Evolutionary conservation across 2,888 invertebrate species (phyloP), one percentile per base, ranked within the genome.

Genomic region (Pardosa pseudoannulata): DNA sequence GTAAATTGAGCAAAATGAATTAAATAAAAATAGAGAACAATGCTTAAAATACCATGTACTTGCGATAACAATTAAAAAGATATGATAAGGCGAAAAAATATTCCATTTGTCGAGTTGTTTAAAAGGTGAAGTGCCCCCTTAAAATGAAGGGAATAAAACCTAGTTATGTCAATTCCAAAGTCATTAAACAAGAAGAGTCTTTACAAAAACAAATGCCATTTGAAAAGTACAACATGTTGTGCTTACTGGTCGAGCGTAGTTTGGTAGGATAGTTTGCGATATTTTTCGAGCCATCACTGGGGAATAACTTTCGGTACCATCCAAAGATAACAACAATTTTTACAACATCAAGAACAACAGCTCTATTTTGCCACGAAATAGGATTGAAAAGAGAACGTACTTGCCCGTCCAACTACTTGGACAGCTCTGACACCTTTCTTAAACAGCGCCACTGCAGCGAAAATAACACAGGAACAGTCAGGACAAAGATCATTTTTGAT

Each of bases 341-440:
- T 76, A 76, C 56, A 36, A 76, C 65, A 79, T 71, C 79, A 73
- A 80, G 70, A 82, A 46, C 82, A 82, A 82, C 71, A 71, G 39
- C 71, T 70, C 64, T 56, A 56, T 70, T n/a, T 11, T 75, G 75
- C 75, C 70, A 64, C 41, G 70, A 79, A 56, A 79, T 50, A 76
- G n/a, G 23, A 72, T 32, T 46, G 23, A 75, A 82, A 64, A 71
- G 65, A 81, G 67, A 87, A 97, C 97, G 95, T 97, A 97, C 97
- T 97, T 97, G 97, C 96, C 95, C 97, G 95, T 94, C 97, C 97
- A 93, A 97, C 96, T 95, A 97, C 96, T 94, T 97, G 98, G 94
- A 98, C 97, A 94, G 98, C 98, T 93, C 98, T 96, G 93, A 98
- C 98, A 94, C 98, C 98, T 94, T 98, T 98, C 96, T 98, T 97